Base-by-base conservation (phyloP, 2,888 invertebrate genomes). In the Campoletis raptor region DNA sequence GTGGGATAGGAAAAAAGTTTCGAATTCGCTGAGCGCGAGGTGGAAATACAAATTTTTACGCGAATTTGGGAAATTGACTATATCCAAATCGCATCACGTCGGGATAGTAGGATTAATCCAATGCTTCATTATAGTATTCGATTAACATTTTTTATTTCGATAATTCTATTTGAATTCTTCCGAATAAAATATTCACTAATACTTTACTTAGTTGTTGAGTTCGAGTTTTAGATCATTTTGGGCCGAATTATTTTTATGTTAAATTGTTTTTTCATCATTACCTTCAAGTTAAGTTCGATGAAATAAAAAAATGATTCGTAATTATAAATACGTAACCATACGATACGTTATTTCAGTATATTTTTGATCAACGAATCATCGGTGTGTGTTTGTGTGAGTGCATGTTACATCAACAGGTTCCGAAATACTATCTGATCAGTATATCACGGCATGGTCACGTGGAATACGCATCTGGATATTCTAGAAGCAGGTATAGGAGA, bases 11-110 rank as follows among this genome's bases (percentile, higher is more conserved):
- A 40, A 70, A 42, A 61, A 70, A 76, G 52, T 57, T 30, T 10
- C 18, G 52, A 9, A 66, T 77, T 42, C 61, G 10, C 40, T 15
- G 37, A 81, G 40, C 61, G 72, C 69, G 66, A 42, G 64, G 57
- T 67, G 45, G 57, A 76, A n/a, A 70, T 74, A 30, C 73, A 74
- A 37, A 24, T 52, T 78, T 78, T 81, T 37, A 37, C 52, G 21
- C 6, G 36, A 69, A 69, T 69, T 61, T 79, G 3, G n/a, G 52
- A 52, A 54, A 82, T 74, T 52, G 52, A 64, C 30, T 57, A 37
- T 57, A 37, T 12, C 18, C 24, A 48, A 67, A 74, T 45, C 67
- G 10, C 40, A 72, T 42, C 9, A n/a, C 24, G 10, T 45, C n/a
- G 21, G 30, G 3, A 61, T 48, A 24, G 15, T 57, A 37, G 18